These are phyloP conservation scores for Drosophila sordidula DNA, from an alignment of 2,888 invertebrate genomes.

Conservation along the genomic window DNA sequence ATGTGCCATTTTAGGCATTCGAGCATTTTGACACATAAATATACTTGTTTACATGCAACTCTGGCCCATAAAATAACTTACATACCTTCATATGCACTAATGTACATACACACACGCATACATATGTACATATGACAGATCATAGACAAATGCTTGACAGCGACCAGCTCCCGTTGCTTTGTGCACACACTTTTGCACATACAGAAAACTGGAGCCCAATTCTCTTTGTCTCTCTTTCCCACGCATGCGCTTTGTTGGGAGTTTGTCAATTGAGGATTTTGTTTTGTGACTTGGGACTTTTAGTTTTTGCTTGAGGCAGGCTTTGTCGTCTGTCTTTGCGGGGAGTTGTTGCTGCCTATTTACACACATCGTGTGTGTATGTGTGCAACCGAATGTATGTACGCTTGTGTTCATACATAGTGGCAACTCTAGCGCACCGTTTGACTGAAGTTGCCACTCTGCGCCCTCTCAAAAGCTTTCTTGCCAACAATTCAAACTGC, in stretches of 20 bases:
- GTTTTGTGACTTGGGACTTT: slow-evolving; percentile 51
- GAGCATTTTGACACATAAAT: background rate
- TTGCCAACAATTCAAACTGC: slow-evolving; percentile 5
- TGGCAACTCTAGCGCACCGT: slow-evolving; percentile 43
- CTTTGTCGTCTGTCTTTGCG: slow-evolving; percentile 37
- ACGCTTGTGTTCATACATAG: background rate
- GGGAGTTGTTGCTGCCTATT: slow-evolving; percentile 32
- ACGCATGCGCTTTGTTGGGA: slow-evolving; percentile 65
- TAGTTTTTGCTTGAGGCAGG: slow-evolving; percentile 69
- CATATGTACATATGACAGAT: slow-evolving; percentile 26
- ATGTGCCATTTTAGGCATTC: background rate
- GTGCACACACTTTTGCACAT: slow-evolving; percentile 23
- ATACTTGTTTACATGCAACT: slow-evolving; percentile 3
- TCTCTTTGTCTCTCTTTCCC: slow-evolving; percentile 30
- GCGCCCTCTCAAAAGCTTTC: slow-evolving; percentile 14
- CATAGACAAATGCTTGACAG: slow-evolving; percentile 42
- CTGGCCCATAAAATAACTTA: slow-evolving; percentile 6
- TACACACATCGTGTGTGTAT: slow-evolving; percentile 14
- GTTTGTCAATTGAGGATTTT: slow-evolving; percentile 48
- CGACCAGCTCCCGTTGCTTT: slow-evolving; percentile 19
- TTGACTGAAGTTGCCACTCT: slow-evolving; percentile 30
- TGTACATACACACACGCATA: background rate
- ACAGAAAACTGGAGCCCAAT: slow-evolving; percentile 42
- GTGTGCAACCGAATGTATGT: background rate
- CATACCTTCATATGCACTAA: background rate